These are phyloP conservation scores for Albula glossodonta DNA, from an alignment of 2,113 vertebrate species.

Conservation along the genomic window DNA sequence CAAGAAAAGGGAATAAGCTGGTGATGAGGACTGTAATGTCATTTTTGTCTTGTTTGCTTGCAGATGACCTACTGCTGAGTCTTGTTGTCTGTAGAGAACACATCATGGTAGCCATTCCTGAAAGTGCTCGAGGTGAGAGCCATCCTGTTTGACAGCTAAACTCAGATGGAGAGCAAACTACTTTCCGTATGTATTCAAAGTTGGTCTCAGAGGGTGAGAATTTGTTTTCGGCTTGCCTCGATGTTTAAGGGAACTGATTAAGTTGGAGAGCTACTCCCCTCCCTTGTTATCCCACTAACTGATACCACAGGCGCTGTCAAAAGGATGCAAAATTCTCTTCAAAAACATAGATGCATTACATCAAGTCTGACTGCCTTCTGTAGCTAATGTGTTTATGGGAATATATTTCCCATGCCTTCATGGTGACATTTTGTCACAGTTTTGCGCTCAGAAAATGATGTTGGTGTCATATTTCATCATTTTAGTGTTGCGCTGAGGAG, in stretches of 20 bases:
- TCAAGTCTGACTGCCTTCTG: conserved; percentile 2
- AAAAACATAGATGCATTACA: conserved; percentile 16
- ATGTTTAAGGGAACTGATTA: conserved; percentile 19
- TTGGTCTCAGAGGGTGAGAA: conserved; percentile 26
- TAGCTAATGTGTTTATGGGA: conserved; percentile 29
- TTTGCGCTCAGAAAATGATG: conserved; percentile 25
- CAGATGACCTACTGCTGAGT: neutral
- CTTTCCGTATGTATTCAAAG: conserved; percentile 40
- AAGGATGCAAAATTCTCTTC: neutral
- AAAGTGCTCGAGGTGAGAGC: neutral
- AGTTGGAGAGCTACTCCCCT: conserved; percentile 6
- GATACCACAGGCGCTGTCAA: conserved; percentile 24
- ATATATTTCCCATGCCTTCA: conserved; percentile 4
- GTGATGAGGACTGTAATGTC: neutral
- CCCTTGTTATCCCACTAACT: conserved; percentile 28
- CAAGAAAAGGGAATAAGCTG: neutral
- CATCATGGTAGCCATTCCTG: conserved; percentile 9
- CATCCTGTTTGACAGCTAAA: conserved; percentile 30
- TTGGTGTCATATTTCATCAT: conserved; percentile 30
- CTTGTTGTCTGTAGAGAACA: conserved; percentile 20
- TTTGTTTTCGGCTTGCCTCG: conserved; percentile 23
- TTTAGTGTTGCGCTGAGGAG: neutral
- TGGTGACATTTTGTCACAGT: conserved; percentile 29
- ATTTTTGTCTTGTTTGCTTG: neutral
- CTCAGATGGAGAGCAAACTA: conserved; percentile 23